A percentile compares a stretch with the other conserved stretches of the same genome.
Evolutionary conservation across 2,113 vertebrate genomes (phyloP).

Genomic region (Carettochelys insculpta): DNA sequence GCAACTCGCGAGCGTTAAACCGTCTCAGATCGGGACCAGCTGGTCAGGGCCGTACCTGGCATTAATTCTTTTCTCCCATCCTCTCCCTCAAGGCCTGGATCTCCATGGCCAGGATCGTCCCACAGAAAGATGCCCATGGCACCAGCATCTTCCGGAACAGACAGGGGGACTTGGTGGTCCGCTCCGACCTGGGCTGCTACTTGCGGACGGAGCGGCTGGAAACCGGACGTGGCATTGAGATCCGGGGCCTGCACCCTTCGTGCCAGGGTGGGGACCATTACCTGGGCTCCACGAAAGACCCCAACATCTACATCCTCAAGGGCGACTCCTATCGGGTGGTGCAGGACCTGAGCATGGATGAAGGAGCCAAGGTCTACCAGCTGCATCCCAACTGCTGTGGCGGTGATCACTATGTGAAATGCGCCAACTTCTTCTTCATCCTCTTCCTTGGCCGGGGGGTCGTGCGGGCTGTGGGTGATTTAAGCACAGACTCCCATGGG

Average conservation of each 20-base stretch:
- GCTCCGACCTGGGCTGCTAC: not conserved
- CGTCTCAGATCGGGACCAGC: not conserved
- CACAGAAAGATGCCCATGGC: not conserved
- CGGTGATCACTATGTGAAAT: not conserved
- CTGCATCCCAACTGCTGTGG: not conserved
- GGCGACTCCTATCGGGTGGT: not conserved
- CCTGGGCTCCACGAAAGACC: not conserved
- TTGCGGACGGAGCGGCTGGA: not conserved
- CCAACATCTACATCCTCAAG: not conserved
- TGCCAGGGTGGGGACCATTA: not conserved
- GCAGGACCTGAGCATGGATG: not conserved
- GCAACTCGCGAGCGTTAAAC: not conserved
- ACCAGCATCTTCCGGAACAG: not conserved
- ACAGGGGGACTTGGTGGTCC: not conserved
- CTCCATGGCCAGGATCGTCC: not conserved
- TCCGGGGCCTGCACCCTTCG: not conserved
- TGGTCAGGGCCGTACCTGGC: not conserved
- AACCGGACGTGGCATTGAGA: not conserved
- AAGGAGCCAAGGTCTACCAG: not conserved
- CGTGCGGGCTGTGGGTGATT: not conserved
- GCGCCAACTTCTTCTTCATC: not conserved
- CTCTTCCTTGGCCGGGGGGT: not conserved
- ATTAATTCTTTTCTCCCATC: too few species aligned
- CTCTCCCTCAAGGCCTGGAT: not conserved
- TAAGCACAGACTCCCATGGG: not conserved